phyloP scores from a whole-genome alignment of 2,797 vertebrate species.

The Tamandua tetradactyla region DNA sequence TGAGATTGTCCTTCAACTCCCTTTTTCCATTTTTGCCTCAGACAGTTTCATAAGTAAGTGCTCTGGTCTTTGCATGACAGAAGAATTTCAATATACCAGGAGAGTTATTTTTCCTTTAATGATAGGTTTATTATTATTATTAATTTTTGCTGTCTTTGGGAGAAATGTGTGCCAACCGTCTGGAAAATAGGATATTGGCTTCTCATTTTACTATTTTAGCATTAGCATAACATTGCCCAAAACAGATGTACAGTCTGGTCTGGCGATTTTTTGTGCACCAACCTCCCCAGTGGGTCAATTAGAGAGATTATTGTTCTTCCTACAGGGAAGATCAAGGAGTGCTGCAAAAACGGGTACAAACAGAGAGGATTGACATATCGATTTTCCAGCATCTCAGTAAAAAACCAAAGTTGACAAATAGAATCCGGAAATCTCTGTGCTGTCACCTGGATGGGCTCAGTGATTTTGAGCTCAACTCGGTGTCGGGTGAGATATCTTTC shows the following conservation, averaged over 20 bases:
- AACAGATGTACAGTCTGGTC: conserved; percentile 94
- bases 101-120: conserved; percentile 56
- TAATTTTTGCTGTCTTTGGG: conserved; percentile 63
- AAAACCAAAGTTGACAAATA: conserved; percentile 85
- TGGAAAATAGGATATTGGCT: conserved; percentile 56
- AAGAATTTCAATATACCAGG: conserved; percentile 48
- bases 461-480: conserved; percentile 57
- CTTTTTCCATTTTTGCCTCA: neutral
- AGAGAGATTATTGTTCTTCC: conserved; percentile 99
- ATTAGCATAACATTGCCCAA: conserved; percentile 92
- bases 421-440: conserved; percentile 80
- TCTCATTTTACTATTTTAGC: conserved; percentile 81
- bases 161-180: conserved; percentile 55
- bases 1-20: conserved; percentile 28
- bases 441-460: conserved; percentile 67
- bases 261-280: conserved; percentile 89
- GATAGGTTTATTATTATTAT: neutral
- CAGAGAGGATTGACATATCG: conserved; percentile 95
- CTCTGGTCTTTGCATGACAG: conserved; percentile 42
- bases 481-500: conserved; percentile 54
- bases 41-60: conserved; percentile 26
- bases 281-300: conserved; percentile 99
- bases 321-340: conserved; percentile 95
- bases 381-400: conserved; percentile 89
- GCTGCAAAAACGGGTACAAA: conserved; percentile 91